phyloP scores from a whole-genome alignment of 2,113 vertebrate species.

The Ceuthmochares aereus region DNA sequence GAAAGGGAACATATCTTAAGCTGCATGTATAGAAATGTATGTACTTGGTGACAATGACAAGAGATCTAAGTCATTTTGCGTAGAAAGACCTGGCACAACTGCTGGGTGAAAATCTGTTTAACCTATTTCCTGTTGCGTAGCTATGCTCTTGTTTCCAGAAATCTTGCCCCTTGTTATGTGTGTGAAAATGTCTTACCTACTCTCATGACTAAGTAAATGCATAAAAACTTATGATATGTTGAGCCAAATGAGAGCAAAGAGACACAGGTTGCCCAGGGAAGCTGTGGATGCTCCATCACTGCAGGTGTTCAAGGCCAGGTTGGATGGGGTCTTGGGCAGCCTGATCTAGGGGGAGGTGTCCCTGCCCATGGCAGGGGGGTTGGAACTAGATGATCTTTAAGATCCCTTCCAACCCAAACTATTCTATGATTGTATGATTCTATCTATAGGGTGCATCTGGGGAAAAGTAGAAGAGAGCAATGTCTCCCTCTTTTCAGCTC shows the following conservation, averaged over 20 bases:
- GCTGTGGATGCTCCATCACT: too few relatives aligned
- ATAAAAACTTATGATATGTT: not conserved
- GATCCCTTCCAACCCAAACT: too few relatives aligned
- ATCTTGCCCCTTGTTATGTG: not conserved
- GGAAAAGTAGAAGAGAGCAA: not conserved
- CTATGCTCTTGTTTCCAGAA: not conserved
- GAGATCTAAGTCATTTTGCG: not conserved
- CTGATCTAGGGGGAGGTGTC: too few relatives aligned
- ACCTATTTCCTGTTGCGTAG: not conserved
- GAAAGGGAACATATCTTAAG: not conserved
- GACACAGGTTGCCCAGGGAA: too few relatives aligned
- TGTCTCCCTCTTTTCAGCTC: not conserved
- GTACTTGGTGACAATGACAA: not conserved
- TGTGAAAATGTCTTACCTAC: not conserved
- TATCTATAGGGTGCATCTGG: rapidly evolving
- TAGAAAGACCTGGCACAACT: not conserved
- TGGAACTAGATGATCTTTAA: too few relatives aligned
- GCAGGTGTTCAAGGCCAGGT: too few relatives aligned
- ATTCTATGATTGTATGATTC: too few relatives aligned
- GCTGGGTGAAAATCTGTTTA: not conserved
- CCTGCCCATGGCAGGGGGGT: too few relatives aligned
- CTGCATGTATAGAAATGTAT: not conserved
- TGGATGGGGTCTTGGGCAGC: too few relatives aligned
- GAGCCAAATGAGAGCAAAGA: not conserved
- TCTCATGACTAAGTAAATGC: not conserved